Conservation (phyloP, 2,888 invertebrate genomes). For the Polymixis flavicincta region DNA sequence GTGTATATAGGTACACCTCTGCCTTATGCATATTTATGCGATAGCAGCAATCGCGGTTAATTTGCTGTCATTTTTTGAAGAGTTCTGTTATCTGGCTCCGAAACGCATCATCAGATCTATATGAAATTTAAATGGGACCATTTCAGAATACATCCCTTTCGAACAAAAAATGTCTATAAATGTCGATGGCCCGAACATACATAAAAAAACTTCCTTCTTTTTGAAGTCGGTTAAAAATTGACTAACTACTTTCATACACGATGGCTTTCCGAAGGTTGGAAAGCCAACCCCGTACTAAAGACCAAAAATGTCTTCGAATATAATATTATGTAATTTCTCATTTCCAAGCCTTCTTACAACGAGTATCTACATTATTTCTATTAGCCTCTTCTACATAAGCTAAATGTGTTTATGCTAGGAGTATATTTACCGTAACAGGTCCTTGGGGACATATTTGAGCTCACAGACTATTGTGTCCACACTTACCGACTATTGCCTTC, state of each 20-base stretch:
- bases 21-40: too few relatives aligned
- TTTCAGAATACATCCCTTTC: too few relatives aligned
- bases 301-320: too few relatives aligned
- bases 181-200: too few relatives aligned
- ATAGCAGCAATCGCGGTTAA: too few relatives aligned
- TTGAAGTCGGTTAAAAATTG: too few relatives aligned
- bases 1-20: not conserved
- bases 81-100: too few relatives aligned
- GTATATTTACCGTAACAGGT: conserved; percentile 36
- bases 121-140: too few relatives aligned
- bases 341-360: not conserved
- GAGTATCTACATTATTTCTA: conserved; percentile 45
- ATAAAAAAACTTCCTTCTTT: too few relatives aligned
- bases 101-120: too few relatives aligned
- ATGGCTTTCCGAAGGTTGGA: not conserved
- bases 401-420: conserved; percentile 42
- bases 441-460: conserved; percentile 45
- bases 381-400: conserved; percentile 48
- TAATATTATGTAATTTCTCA: not conserved
- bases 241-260: not conserved
- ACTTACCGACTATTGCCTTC: conserved; percentile 42
- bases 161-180: too few relatives aligned
- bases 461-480: conserved; percentile 54
- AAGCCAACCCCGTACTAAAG: not conserved
- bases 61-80: too few relatives aligned